These are phyloP conservation scores for Thecocarcelia acutangulata DNA, from an alignment of 2,888 invertebrate genomes.

Conservation along the genomic window DNA sequence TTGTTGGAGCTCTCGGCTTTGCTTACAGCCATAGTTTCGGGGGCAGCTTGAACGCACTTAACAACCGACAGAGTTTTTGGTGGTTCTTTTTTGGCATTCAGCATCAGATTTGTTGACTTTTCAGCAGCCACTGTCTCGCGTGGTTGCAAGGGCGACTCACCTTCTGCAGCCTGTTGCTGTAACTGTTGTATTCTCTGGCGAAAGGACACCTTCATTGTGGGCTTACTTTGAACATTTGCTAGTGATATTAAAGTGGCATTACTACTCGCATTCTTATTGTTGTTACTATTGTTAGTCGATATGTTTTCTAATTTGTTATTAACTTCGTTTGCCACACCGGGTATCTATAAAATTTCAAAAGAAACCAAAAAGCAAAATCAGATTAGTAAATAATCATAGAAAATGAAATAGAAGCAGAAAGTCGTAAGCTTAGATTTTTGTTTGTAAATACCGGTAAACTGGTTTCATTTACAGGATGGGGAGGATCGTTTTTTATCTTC, in stretches of 20 bases:
- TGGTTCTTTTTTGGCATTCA: conserved; percentile 80
- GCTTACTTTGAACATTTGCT: conserved; percentile 74
- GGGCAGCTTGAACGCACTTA: conserved; percentile 53
- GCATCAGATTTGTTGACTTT: conserved; percentile 75
- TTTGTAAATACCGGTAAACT: conserved; percentile 74
- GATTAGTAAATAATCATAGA: background rate
- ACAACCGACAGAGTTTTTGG: conserved; percentile 74
- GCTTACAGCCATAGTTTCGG: conserved; percentile 73
- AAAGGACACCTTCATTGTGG: conserved; percentile 84
- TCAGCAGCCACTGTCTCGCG: conserved; percentile 22
- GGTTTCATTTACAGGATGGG: conserved; percentile 79
- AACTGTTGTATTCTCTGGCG: conserved; percentile 84
- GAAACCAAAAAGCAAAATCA: background rate
- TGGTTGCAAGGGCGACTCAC: background rate
- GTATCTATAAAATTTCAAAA: conserved; percentile 63
- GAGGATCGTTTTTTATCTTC: conserved; percentile 88
- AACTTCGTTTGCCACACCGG: conserved; percentile 70
- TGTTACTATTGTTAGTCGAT: conserved; percentile 57
- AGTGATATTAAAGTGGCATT: conserved; percentile 63
- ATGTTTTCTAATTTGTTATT: conserved; percentile 74
- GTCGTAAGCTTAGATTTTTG: background rate
- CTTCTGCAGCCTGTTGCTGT: conserved; percentile 81
- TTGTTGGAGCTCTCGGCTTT: conserved; percentile 73
- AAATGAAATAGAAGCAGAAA: background rate
- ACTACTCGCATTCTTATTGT: conserved; percentile 34